phyloP scores from a whole-genome alignment of 2,797 vertebrate genomes.

The Artibeus lituratus region DNA sequence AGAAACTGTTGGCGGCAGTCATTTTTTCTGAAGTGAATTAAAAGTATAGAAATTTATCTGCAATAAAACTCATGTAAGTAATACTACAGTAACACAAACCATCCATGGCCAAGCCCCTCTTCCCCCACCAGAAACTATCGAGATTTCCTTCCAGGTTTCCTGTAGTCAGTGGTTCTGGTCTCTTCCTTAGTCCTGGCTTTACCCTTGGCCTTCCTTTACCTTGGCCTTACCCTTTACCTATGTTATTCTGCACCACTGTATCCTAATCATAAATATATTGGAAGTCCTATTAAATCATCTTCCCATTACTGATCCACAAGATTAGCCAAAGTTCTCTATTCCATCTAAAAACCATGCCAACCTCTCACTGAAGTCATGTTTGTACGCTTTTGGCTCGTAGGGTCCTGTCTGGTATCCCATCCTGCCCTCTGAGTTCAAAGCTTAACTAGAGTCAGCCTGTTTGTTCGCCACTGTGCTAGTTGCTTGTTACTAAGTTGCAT shows the following conservation, averaged over 20 bases:
- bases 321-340: not conserved
- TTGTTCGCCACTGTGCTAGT: not conserved
- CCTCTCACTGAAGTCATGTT: not conserved
- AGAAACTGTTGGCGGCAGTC: not conserved
- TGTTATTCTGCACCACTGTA: not conserved
- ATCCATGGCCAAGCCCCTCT: rapidly evolving
- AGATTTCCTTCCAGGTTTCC: not conserved
- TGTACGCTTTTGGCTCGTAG: not conserved
- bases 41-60: not conserved
- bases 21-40: not conserved
- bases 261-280: not conserved
- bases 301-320: not conserved
- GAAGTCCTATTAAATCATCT: not conserved
- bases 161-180: not conserved
- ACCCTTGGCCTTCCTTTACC: not conserved
- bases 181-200: not conserved
- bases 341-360: not conserved
- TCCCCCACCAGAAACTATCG: not conserved
- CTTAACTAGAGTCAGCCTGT: not conserved
- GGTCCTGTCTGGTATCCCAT: not conserved
- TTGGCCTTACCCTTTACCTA: no score
- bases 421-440: not conserved
- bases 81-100: not conserved
- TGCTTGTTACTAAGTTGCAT: not conserved
- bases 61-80: not conserved